These are phyloP conservation scores for Leucophenga maculata DNA, from an alignment of 2,888 invertebrate species.

Conservation along the genomic window DNA sequence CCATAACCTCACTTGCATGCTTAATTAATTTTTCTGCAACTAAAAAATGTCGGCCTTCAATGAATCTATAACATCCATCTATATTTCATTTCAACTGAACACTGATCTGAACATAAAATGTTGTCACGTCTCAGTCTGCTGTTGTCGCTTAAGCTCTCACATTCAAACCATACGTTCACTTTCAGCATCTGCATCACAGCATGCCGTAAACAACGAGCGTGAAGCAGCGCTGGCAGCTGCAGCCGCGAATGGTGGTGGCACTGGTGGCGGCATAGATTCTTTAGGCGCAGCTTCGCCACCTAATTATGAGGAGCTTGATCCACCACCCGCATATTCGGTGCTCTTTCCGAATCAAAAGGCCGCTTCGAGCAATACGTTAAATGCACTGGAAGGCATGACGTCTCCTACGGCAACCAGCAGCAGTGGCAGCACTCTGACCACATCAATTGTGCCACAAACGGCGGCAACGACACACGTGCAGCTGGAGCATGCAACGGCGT, in stretches of 20 bases:
- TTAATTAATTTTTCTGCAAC: background rate
- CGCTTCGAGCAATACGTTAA: slow-evolving; percentile 59
- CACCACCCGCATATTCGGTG: slow-evolving; percentile 79
- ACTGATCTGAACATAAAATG: too few relatives aligned
- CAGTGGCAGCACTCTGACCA: slow-evolving; percentile 36
- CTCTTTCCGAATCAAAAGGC: slow-evolving; percentile 76
- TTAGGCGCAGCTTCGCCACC: slow-evolving; percentile 72
- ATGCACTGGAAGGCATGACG: slow-evolving; percentile 52
- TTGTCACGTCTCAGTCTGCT: slow-evolving; percentile 50
- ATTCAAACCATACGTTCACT: slow-evolving; percentile 67
- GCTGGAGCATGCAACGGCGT: background rate
- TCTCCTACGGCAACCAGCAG: slow-evolving; percentile 38
- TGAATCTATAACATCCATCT: too few relatives aligned
- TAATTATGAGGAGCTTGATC: slow-evolving; percentile 78
- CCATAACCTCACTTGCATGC: background rate
- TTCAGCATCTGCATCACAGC: slow-evolving; percentile 71
- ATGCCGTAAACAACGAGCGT: slow-evolving; percentile 69
- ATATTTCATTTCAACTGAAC: too few relatives aligned
- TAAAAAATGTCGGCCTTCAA: background rate
- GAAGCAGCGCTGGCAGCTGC: slow-evolving; percentile 66
- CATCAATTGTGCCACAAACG: slow-evolving; percentile 35
- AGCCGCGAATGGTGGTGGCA: slow-evolving; percentile 46
- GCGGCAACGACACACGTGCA: background rate
- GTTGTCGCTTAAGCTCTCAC: slow-evolving; percentile 67
- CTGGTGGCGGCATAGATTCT: slow-evolving; percentile 53